Evolutionary conservation across 1,140 invertebrate species (phyloP).

Genomic region (Apis dorsata): DNA sequence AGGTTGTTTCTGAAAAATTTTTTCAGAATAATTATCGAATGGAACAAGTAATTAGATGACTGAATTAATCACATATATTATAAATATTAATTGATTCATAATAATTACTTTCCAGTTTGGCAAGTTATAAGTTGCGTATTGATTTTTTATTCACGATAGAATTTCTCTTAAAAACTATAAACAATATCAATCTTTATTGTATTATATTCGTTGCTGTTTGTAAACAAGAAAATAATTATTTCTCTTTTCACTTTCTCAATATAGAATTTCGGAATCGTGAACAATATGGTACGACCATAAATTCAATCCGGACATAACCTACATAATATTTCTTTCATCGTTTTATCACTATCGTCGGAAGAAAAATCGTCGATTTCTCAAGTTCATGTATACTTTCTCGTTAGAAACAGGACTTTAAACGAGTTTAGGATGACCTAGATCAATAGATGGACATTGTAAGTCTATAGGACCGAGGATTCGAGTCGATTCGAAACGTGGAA

Average conservation of each 20-base stretch:
- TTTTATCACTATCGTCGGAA: not conserved
- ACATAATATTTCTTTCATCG: not conserved
- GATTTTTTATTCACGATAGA: not conserved
- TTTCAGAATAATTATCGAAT: not conserved
- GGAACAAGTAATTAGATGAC: not conserved
- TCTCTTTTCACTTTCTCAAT: no score
- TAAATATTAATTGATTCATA: not conserved
- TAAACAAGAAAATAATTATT: no score
- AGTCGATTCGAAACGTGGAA: not conserved
- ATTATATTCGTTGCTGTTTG: no score
- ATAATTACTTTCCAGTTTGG: not conserved
- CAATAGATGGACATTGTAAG: not conserved
- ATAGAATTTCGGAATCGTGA: no score
- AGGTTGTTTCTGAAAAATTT: not conserved
- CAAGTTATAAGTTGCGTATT: not conserved
- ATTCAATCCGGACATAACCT: not conserved
- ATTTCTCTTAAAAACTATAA: not conserved
- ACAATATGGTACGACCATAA: not conserved
- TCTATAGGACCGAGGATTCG: not conserved
- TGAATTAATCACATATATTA: not conserved
- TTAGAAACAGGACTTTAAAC: not conserved
- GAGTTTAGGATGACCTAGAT: not conserved
- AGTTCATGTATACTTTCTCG: not conserved
- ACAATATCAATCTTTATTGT: not conserved
- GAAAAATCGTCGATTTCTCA: not conserved